These are phyloP conservation scores for Drosophila cardini DNA, from an alignment of 1,140 invertebrate genomes.

Conservation along the genomic window DNA sequence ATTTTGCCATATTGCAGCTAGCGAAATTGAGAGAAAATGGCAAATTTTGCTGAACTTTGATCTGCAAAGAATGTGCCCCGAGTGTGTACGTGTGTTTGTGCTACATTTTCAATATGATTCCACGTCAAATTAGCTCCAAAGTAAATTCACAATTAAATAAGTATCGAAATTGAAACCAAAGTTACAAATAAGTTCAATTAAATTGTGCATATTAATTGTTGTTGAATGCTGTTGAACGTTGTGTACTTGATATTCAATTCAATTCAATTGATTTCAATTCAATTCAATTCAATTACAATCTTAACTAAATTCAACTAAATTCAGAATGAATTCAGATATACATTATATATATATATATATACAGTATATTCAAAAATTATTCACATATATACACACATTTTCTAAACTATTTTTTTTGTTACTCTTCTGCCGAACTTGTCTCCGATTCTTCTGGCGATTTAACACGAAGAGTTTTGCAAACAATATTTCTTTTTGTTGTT, in stretches of 20 bases:
- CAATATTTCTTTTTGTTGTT: constrained; percentile 4
- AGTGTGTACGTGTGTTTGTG: constrained; percentile 37
- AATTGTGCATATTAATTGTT: constrained; percentile 50
- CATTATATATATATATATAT: background rate
- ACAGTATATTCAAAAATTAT: background rate
- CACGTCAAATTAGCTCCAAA: background rate
- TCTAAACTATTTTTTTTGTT: background rate
- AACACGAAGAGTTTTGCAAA: background rate
- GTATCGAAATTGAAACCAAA: constrained; percentile 52
- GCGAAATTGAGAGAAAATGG: constrained; percentile 24
- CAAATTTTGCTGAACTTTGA: constrained; percentile 62
- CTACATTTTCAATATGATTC: constrained; percentile 59
- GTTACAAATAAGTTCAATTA: constrained; percentile 71
- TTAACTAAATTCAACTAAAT: background rate
- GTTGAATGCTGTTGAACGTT: constrained; percentile 29
- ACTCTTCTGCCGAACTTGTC: background rate
- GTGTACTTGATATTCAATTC: constrained; percentile 50
- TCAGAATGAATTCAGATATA: background rate
- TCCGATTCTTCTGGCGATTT: background rate
- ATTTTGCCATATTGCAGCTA: constrained; percentile 17
- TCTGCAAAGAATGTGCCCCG: constrained; percentile 47
- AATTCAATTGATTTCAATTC: constrained; percentile 18
- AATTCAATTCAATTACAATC: constrained; percentile 12
- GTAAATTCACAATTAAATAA: constrained; percentile 17
- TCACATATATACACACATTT: constrained; percentile 3